A percentile compares a stretch with the other conserved stretches of the same genome.
Evolutionary conservation across 1,140 invertebrate species (phyloP).

Genomic region (Pristionchus pacificus): DNA sequence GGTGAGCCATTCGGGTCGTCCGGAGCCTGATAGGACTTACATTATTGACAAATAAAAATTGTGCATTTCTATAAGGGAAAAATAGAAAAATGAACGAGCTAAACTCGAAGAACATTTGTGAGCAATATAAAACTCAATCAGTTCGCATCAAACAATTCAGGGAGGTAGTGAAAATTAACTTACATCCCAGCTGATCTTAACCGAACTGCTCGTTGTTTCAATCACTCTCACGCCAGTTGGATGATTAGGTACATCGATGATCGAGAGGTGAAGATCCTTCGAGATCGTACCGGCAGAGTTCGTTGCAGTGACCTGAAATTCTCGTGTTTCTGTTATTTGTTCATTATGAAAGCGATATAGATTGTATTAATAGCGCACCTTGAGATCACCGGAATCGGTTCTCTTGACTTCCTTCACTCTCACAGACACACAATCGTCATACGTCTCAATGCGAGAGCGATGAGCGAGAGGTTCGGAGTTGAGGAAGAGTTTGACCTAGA

Average conservation of each 20-base stretch:
- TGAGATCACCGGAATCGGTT: conserved; percentile 27
- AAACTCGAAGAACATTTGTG: too few species aligned
- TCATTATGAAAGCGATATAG: too few species aligned
- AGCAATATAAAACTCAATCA: too few species aligned
- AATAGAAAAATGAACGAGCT: too few species aligned
- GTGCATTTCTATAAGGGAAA: background rate
- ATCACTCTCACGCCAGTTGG: conserved; percentile 35
- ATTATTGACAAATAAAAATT: background rate
- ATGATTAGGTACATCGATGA: conserved; percentile 46
- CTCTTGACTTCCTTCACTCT: conserved; percentile 26
- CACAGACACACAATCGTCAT: conserved; percentile 28
- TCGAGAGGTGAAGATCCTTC: conserved; percentile 35
- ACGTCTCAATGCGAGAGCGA: conserved; percentile 20
- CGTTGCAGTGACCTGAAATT: conserved; percentile 28
- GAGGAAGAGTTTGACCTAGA: background rate
- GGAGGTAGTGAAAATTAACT: too few species aligned
- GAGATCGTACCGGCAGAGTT: conserved; percentile 40
- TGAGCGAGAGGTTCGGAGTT: conserved; percentile 16
- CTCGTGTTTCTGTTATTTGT: too few species aligned
- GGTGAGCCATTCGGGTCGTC: conserved; percentile 39
- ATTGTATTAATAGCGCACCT: too few species aligned
- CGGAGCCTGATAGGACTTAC: conserved; percentile 39
- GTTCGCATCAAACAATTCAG: too few species aligned
- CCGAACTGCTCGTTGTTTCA: conserved; percentile 30
- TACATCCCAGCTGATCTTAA: too few species aligned